A percentile compares a stretch with the other conserved stretches of the same genome.
Conservation (phyloP, 2,888 invertebrate genomes). For the Morpho achilles region DNA sequence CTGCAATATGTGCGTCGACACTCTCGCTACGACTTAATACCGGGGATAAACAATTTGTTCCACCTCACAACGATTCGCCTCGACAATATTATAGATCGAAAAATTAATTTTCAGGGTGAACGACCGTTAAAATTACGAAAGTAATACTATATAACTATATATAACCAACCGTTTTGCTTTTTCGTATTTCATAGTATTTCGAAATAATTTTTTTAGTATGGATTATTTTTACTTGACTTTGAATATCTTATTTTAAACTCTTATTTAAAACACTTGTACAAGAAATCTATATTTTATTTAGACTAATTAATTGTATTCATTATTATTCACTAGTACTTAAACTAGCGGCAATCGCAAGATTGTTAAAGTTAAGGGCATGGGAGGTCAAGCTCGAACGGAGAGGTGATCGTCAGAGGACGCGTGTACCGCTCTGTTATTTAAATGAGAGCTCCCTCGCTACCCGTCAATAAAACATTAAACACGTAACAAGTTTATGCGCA, state of each 20-base stretch:
- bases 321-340: conserved; percentile 2
- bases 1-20: conserved; percentile 60
- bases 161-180: conserved; percentile 2
- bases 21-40: conserved; percentile 57
- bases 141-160: neutral
- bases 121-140: conserved; percentile 14
- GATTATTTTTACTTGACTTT: too few relatives aligned
- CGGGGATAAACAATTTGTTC: conserved; percentile 68
- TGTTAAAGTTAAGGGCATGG: conserved; percentile 1
- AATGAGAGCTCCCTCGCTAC: conserved; percentile 73
- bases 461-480: conserved; percentile 80
- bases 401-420: conserved; percentile 38
- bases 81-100: conserved; percentile 50
- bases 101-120: conserved; percentile 57
- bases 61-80: conserved; percentile 56
- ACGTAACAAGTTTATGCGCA: conserved; percentile 78
- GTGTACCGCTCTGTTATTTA: conserved; percentile 61
- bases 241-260: too few relatives aligned
- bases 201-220: too few relatives aligned
- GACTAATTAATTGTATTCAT: too few relatives aligned
- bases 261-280: too few relatives aligned
- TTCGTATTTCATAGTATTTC: too few relatives aligned
- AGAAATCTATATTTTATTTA: too few relatives aligned
- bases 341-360: neutral
- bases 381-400: conserved; percentile 15